phyloP scores from a whole-genome alignment of 2,113 vertebrate genomes.

The Pelobates fuscus region DNA sequence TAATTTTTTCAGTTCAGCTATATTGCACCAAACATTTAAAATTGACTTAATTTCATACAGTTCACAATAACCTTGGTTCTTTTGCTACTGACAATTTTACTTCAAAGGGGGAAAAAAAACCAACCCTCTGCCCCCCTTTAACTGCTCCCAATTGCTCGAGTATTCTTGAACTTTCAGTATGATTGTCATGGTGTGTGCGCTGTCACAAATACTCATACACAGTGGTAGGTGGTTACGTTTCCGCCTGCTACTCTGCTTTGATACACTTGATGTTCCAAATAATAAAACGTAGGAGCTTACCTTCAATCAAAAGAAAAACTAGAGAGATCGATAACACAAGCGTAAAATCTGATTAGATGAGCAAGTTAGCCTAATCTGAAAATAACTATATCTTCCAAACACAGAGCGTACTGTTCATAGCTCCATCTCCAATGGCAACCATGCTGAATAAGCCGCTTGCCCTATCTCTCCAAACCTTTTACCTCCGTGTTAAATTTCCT shows the following conservation, averaged over 20 bases:
- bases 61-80: no score
- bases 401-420: slow-evolving; percentile 53
- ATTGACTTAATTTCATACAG: no score
- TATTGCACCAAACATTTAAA: no score
- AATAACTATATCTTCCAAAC: slow-evolving; percentile 51
- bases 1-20: no score
- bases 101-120: no score
- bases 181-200: not conserved
- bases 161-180: no score
- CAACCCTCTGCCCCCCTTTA: no score
- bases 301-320: not conserved
- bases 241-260: not conserved
- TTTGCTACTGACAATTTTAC: no score
- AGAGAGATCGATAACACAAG: slow-evolving; percentile 52
- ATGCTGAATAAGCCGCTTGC: slow-evolving; percentile 37
- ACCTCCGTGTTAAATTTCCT: slow-evolving; percentile 58
- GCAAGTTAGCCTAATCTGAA: slow-evolving; percentile 53
- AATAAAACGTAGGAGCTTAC: not conserved
- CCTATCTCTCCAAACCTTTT: slow-evolving; percentile 21
- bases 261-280: not conserved
- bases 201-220: not conserved
- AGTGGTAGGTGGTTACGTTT: not conserved
- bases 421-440: slow-evolving; percentile 41
- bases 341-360: slow-evolving; percentile 63
- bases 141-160: no score